These are phyloP conservation scores for Podarcis cretensis DNA, from an alignment of 2,113 vertebrate genomes.

Conservation along the genomic window DNA sequence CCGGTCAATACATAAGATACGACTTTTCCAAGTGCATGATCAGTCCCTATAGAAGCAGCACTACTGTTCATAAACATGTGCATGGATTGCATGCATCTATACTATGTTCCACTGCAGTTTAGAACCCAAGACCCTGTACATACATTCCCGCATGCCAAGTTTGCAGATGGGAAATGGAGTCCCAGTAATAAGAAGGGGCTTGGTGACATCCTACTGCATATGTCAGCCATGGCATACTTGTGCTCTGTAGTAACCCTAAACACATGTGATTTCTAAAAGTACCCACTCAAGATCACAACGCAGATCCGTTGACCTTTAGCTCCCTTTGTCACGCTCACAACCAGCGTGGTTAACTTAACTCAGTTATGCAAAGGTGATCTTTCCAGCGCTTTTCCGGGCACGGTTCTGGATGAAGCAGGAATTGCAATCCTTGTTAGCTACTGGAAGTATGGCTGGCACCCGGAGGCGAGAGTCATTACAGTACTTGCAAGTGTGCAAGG, in stretches of 20 bases:
- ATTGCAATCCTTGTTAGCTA: background rate
- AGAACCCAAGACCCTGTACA: background rate
- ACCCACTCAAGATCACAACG: background rate
- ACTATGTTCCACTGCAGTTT: background rate
- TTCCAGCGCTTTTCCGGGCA: background rate
- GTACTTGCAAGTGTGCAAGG: background rate
- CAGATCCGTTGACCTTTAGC: background rate
- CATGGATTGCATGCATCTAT: background rate
- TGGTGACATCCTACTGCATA: background rate
- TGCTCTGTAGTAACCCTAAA: background rate
- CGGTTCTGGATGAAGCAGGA: background rate
- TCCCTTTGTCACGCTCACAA: background rate
- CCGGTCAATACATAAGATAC: background rate
- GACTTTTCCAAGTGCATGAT: background rate
- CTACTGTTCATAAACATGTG: background rate
- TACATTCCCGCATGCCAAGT: background rate
- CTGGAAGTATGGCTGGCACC: background rate
- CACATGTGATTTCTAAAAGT: background rate
- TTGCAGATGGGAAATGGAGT: background rate
- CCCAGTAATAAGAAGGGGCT: background rate
- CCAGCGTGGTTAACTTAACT: background rate
- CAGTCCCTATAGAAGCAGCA: background rate
- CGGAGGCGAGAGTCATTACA: background rate
- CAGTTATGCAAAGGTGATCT: background rate
- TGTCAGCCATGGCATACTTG: background rate